A percentile compares a stretch with the other conserved stretches of the same genome.
Conservation (phyloP, 2,888 invertebrate genomes). For the Teleogryllus oceanicus region DNA sequence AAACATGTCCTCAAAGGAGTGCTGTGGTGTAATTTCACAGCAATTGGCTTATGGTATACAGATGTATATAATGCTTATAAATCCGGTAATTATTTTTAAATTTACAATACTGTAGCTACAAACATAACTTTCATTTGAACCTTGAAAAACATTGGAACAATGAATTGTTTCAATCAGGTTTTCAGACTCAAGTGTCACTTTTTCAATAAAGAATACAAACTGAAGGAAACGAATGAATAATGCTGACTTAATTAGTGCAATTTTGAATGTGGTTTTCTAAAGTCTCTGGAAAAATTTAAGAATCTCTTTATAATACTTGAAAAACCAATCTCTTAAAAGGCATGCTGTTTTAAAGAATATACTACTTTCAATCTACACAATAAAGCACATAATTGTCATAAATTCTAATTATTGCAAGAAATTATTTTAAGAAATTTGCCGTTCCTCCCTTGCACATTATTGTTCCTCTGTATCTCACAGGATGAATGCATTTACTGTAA, state of each 20-base stretch:
- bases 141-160: background rate
- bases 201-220: background rate
- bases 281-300: too few relatives aligned
- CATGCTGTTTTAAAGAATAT: background rate
- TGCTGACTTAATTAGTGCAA: too few relatives aligned
- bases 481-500: constrained; percentile 4
- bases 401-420: background rate
- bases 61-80: background rate
- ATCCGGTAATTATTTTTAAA: background rate
- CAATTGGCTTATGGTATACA: background rate
- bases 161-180: background rate
- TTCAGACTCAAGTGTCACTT: background rate
- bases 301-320: too few relatives aligned
- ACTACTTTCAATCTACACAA: background rate
- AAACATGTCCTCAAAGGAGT: background rate
- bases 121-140: background rate
- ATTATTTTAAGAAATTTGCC: background rate
- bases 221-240: too few relatives aligned
- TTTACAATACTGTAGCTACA: background rate
- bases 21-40: background rate
- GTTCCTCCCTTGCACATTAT: background rate
- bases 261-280: too few relatives aligned
- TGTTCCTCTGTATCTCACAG: background rate
- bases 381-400: constrained; percentile 1
- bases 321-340: too few relatives aligned